Percentiles rank a stretch among this genome's conserved stretches.
phyloP scores from a whole-genome alignment of 1,140 invertebrate genomes.

The Bombus terrestris region DNA sequence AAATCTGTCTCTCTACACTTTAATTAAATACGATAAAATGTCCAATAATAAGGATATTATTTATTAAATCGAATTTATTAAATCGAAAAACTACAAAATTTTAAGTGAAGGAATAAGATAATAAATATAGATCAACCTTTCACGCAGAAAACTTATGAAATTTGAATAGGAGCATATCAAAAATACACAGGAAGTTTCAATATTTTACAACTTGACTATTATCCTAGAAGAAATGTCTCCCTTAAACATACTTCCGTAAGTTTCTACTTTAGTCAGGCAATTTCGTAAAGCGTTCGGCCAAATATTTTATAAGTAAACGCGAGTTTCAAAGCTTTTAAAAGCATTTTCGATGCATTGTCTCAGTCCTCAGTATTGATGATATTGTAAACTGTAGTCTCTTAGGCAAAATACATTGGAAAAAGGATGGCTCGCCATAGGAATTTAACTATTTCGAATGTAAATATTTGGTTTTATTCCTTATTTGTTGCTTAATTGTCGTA shows the following conservation, averaged over 20 bases:
- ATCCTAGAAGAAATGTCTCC: background rate
- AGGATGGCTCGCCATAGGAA: too few relatives aligned
- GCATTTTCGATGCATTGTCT: background rate
- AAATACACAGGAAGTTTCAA: background rate
- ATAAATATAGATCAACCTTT: background rate
- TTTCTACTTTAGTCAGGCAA: background rate
- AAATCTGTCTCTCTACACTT: too few relatives aligned
- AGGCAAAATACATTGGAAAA: background rate
- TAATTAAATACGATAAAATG: too few relatives aligned
- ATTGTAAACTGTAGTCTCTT: background rate
- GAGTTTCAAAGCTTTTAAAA: background rate
- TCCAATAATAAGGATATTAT: too few relatives aligned
- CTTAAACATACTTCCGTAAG: background rate
- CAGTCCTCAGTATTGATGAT: too few relatives aligned
- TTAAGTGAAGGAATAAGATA: background rate
- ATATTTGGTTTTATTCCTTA: too few relatives aligned
- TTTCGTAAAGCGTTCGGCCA: conserved; percentile 7
- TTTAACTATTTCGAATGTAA: too few relatives aligned
- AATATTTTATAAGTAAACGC: conserved; percentile 28
- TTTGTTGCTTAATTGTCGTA: too few relatives aligned
- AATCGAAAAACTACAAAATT: background rate
- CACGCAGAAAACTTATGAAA: background rate
- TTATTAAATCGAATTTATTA: too few relatives aligned
- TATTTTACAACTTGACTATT: background rate
- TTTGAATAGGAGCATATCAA: background rate